These are phyloP conservation scores for Oreochromis mossambicus DNA, from an alignment of 2,797 vertebrate species.

Conservation along the genomic window DNA sequence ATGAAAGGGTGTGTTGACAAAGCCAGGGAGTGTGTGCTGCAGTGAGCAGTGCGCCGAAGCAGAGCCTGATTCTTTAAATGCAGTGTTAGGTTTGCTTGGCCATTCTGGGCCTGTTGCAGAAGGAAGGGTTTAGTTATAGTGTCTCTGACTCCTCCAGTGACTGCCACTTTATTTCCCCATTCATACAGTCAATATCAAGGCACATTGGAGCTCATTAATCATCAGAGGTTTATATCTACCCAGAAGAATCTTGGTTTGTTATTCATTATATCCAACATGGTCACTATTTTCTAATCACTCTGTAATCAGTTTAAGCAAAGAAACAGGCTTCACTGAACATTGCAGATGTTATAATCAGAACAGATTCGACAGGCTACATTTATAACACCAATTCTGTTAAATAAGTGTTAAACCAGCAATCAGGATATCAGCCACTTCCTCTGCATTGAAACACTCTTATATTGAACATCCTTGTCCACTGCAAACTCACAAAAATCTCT, in stretches of 20 bases:
- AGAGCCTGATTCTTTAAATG: not conserved
- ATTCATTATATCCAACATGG: not conserved
- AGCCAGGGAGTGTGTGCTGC: accelerated
- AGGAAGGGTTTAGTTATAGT: not conserved
- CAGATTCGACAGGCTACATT: not conserved
- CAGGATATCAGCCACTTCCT: not conserved
- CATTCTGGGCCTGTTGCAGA: accelerated
- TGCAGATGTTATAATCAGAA: not conserved
- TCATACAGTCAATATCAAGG: not conserved
- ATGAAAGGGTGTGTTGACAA: not conserved
- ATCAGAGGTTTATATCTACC: accelerated
- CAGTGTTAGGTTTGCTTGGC: not conserved
- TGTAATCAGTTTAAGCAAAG: not conserved
- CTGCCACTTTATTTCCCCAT: not conserved
- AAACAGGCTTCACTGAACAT: not conserved
- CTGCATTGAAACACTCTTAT: not conserved
- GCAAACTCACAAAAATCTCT: not conserved
- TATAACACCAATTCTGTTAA: not conserved
- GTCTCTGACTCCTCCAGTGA: not conserved
- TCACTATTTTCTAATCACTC: not conserved
- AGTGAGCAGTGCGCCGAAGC: not conserved
- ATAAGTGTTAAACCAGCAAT: not conserved
- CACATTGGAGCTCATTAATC: not conserved
- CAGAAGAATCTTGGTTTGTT: not conserved
- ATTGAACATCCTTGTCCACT: not conserved